Conservation (phyloP, 2,797 vertebrate genomes). For the Xerus rutilus region DNA sequence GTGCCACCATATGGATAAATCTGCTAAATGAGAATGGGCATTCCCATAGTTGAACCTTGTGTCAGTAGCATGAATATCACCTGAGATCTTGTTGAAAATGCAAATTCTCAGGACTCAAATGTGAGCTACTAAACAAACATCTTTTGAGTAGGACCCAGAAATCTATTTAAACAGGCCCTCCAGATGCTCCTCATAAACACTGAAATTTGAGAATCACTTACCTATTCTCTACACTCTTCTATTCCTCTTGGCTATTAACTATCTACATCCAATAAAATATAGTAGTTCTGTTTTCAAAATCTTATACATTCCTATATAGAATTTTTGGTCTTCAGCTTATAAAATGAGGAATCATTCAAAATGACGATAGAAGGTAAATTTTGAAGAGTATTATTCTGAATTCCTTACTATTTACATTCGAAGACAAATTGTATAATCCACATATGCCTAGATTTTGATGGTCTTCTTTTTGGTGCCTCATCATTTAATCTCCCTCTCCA, state of each 20-base stretch:
- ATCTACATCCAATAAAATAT: background rate
- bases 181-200: background rate
- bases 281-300: background rate
- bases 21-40: background rate
- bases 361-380: background rate
- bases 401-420: background rate
- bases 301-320: background rate
- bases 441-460: background rate
- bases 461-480: background rate
- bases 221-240: background rate
- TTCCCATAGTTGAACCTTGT: background rate
- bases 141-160: background rate
- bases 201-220: background rate
- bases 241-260: background rate
- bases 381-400: background rate
- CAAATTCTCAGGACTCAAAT: background rate
- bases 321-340: background rate
- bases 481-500: background rate
- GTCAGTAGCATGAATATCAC: background rate
- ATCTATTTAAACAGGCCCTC: background rate
- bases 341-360: conserved; percentile 12
- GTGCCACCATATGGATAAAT: fast-evolving
- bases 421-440: background rate
- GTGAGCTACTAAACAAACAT: background rate
- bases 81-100: background rate